Conservation (phyloP, 2,797 vertebrate genomes). For the Cyclura pinguis region DNA sequence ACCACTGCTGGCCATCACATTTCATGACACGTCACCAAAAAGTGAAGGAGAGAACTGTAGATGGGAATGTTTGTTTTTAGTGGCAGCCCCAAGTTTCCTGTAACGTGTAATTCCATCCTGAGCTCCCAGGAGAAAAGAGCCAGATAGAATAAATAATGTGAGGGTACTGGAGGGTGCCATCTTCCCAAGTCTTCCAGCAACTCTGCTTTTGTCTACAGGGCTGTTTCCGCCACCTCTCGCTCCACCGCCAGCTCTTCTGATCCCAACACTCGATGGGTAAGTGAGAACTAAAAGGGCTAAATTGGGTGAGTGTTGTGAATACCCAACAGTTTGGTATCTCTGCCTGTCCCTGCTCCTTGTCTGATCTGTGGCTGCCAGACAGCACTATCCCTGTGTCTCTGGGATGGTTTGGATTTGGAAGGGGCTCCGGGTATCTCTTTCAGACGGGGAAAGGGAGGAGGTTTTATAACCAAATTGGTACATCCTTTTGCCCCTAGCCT, state of each 20-base stretch:
- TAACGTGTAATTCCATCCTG: background rate
- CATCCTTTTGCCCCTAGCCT: background rate
- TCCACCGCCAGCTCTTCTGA: slow-evolving; percentile 77
- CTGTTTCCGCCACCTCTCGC: slow-evolving; percentile 80
- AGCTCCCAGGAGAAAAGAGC: too few relatives aligned
- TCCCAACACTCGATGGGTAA: slow-evolving; percentile 80
- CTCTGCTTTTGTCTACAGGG: slow-evolving; percentile 66
- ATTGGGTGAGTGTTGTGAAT: background rate
- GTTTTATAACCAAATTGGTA: background rate
- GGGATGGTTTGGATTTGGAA: background rate
- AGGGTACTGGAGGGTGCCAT: background rate
- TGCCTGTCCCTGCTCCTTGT: background rate
- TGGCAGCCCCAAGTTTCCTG: background rate
- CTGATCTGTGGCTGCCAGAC: background rate
- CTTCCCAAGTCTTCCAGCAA: background rate
- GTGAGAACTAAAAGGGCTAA: slow-evolving; percentile 14
- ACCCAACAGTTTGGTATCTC: too few relatives aligned
- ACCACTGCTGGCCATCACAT: too few relatives aligned
- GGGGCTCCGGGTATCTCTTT: background rate
- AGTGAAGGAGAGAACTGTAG: background rate
- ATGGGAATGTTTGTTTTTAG: background rate
- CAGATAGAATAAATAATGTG: too few relatives aligned
- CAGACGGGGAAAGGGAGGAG: background rate
- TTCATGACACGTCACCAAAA: too few relatives aligned
- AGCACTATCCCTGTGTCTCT: too few relatives aligned